Evolutionary conservation across 2,113 vertebrate species (phyloP).

Genomic region (Chloropsis cyanopogon): DNA sequence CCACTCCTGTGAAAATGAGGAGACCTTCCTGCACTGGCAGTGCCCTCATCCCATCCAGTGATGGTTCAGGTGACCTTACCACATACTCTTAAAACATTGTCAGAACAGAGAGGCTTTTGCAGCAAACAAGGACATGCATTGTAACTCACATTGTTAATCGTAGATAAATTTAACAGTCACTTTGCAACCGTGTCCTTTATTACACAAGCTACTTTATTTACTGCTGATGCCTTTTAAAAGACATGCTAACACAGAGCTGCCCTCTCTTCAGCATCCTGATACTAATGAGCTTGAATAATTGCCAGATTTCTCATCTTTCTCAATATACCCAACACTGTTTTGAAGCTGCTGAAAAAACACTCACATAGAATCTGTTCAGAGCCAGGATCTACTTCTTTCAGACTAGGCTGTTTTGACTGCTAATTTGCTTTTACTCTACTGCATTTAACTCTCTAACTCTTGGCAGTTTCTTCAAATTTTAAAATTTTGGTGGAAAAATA

Average conservation of each 20-base stretch:
- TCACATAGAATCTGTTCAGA: neutral
- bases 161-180: neutral
- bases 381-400: neutral
- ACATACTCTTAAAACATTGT: neutral
- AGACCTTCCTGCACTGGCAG: neutral
- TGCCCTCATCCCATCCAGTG: neutral
- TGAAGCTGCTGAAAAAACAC: neutral
- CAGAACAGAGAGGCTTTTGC: neutral
- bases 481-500: neutral
- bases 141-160: neutral
- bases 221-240: neutral
- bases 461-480: neutral
- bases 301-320: neutral
- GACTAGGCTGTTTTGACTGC: neutral
- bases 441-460: neutral
- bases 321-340: neutral
- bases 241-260: neutral
- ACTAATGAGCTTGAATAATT: neutral
- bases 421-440: neutral
- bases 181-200: neutral
- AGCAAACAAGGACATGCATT: neutral
- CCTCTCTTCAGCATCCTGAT: neutral
- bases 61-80: neutral
- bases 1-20: neutral
- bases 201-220: neutral